Base-by-base conservation (phyloP, 2,113 vertebrate species). In the Thalassoma bifasciatum region DNA sequence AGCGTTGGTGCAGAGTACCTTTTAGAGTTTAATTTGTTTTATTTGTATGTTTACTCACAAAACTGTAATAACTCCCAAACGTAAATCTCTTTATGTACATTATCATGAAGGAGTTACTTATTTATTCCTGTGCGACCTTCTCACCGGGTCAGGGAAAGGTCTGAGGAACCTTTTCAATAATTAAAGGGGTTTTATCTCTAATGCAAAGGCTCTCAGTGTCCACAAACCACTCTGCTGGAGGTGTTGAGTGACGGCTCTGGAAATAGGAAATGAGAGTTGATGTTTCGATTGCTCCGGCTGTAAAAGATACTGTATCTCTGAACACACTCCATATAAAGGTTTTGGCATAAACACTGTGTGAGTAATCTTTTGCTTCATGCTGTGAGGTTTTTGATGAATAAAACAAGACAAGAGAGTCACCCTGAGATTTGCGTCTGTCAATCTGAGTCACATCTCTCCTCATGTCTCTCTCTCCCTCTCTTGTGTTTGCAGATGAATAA, bases 81-180 rank as follows among this genome's bases (percentile, higher is more conserved):
- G 47, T 57, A 36, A 38, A 51, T 17, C 37, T 13, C 36, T 36
- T 21, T 36, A 10, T 5, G 19, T 47, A 24, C 44, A 30, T 37
- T 23, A 10, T 22, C 22, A 11, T 46, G 38, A 0, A 19, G 5
- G 13, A 66, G 34, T 53, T 70, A 50, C 58, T 70, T 70, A 44
- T 72, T 81, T 64, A 56, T 75, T 78, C 30, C 46, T 53, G 2
- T 42, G 26, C 77, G 61, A 75, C 77, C 68, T 62, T 71, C 70
- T 66, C 47, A 52, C 12, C 71, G 64, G 89, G 86, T 91, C 82
- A 89, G 38, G 1, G 61, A 83, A 79, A 86, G 83, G 84, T 86
- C 81, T 62, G 71, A 66, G 53, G 44, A 87, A 66, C 40, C 77
- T 81, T 67, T 60, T 92, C 24, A 92, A 90, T 89, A 85, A 87